Percentiles rank a stretch among this genome's conserved stretches.
phyloP scores from a whole-genome alignment of 2,797 vertebrate genomes.

The Urocyon cinereoargenteus region DNA sequence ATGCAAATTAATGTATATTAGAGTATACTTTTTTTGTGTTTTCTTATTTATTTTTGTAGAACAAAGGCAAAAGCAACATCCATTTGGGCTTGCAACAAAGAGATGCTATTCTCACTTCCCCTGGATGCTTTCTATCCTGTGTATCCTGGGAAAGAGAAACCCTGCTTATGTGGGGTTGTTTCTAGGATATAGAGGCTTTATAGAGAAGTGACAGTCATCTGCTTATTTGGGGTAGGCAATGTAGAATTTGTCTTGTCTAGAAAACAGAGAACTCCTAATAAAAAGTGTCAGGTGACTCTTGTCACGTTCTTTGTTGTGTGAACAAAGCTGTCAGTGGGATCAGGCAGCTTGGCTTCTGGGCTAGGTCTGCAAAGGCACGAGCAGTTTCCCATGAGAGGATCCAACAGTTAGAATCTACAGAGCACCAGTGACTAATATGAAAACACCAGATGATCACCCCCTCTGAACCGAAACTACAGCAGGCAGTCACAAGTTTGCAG shows the following conservation, averaged over 20 bases:
- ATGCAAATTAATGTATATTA: constrained; percentile 6
- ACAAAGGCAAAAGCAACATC: neutral
- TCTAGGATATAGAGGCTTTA: neutral
- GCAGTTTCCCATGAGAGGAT: neutral
- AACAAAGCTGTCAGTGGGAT: neutral
- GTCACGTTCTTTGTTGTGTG: neutral
- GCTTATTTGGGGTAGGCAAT: neutral
- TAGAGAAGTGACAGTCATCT: neutral
- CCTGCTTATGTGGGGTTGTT: neutral
- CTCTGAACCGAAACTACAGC: neutral
- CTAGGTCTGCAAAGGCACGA: constrained; percentile 12
- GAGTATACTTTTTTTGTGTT: neutral
- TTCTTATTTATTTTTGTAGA: constrained; percentile 11
- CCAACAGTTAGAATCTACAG: neutral
- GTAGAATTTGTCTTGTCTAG: neutral
- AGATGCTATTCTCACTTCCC: neutral
- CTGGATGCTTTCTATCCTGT: neutral
- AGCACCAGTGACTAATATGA: neutral
- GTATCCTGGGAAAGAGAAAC: neutral
- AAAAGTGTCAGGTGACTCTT: neutral
- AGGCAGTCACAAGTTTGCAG: neutral
- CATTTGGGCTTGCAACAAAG: neutral
- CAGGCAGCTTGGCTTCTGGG: neutral
- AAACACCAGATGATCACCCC: neutral
- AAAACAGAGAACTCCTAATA: neutral